Conservation (phyloP, 2,888 invertebrate genomes). For the Ryuthela nishihirai region DNA sequence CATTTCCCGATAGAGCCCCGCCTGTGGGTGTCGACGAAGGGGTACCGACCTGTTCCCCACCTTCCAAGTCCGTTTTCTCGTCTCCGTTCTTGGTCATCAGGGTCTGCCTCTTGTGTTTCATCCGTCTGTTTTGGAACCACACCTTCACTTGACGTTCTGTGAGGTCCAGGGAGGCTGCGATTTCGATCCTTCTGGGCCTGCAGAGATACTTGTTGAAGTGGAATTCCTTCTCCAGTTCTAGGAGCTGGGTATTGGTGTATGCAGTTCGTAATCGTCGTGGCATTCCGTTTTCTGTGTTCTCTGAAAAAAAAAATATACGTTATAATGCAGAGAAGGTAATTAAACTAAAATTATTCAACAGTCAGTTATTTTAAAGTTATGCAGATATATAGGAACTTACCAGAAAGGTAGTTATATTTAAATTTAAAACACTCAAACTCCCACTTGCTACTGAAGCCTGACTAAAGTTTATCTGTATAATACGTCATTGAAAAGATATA, state of each 20-base stretch:
- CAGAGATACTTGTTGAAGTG: constrained; percentile 69
- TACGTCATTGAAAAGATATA: too few species aligned
- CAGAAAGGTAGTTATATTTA: too few species aligned
- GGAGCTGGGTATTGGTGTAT: constrained; percentile 72
- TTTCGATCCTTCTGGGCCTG: constrained; percentile 69
- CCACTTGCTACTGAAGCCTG: too few species aligned
- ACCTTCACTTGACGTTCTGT: constrained; percentile 80
- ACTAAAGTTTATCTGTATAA: too few species aligned
- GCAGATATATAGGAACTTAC: too few species aligned
- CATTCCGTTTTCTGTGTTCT: constrained; percentile 41
- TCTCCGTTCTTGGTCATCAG: constrained; percentile 41
- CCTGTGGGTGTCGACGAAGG: constrained; percentile 32
- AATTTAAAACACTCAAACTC: too few species aligned
- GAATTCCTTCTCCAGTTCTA: constrained; percentile 76
- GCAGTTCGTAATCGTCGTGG: constrained; percentile 66
- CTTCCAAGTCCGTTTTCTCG: constrained; percentile 36
- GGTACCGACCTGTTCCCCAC: constrained; percentile 20
- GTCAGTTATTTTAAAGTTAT: too few species aligned
- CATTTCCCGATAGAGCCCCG: constrained; percentile 3
- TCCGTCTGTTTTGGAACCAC: constrained; percentile 80
- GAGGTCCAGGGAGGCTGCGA: constrained; percentile 65
- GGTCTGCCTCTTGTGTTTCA: constrained; percentile 55
- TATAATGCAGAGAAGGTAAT: too few species aligned
- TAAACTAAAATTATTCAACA: too few species aligned
- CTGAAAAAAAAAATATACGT: constrained; percentile 9